Percentiles rank a stretch among this genome's conserved stretches.
Evolutionary conservation across 2,797 vertebrate genomes (phyloP).

Genomic region (Catostomus latipinnis): DNA sequence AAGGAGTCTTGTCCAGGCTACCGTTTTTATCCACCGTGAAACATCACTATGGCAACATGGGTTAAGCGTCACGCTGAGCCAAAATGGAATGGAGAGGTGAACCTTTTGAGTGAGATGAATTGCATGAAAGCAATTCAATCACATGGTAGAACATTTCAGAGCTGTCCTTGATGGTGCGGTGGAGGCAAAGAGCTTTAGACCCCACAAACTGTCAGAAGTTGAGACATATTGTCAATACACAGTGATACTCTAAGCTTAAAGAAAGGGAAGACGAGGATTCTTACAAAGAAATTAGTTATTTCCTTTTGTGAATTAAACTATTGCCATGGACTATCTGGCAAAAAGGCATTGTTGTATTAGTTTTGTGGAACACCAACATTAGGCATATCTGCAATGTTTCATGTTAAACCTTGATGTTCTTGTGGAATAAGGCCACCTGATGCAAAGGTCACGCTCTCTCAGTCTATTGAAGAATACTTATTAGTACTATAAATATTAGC

Average conservation of each 20-base stretch:
- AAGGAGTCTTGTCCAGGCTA: slow-evolving; percentile 68
- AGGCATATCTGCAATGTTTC: background rate
- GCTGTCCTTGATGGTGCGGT: slow-evolving; percentile 64
- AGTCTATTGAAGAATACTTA: too few species aligned
- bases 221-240: background rate
- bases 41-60: slow-evolving; percentile 77
- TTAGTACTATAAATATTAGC: too few species aligned
- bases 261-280: background rate
- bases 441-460: too few species aligned
- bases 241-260: slow-evolving; percentile 14
- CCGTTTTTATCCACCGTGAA: slow-evolving; percentile 62
- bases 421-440: too few species aligned
- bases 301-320: background rate
- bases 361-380: background rate
- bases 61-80: slow-evolving; percentile 65
- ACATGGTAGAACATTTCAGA: slow-evolving; percentile 59
- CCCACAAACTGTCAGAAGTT: slow-evolving; percentile 17
- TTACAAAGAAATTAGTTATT: background rate
- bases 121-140: slow-evolving; percentile 70
- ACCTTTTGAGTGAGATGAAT: slow-evolving; percentile 62
- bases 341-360: background rate
- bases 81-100: slow-evolving; percentile 63
- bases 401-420: background rate
- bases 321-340: background rate
- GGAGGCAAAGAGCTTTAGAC: slow-evolving; percentile 47